Evolutionary conservation across 2,888 invertebrate genomes (phyloP), one percentile per base, ranked within the genome.

Genomic region (Thera britannica): DNA sequence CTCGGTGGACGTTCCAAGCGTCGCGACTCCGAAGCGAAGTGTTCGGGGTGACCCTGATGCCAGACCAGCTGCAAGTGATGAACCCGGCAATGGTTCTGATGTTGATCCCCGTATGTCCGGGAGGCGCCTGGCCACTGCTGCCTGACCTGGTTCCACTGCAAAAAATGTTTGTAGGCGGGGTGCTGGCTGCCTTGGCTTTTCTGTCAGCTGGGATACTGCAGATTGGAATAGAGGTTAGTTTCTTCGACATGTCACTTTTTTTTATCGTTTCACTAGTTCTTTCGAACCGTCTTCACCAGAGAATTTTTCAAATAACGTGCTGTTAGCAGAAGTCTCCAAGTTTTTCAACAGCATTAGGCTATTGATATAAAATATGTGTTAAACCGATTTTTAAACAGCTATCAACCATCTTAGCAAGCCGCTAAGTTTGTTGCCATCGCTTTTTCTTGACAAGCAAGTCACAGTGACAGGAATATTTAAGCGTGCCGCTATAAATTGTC

Each of bases 11-110:
- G 0, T 96, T 97, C 79, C 95, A 97, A 95, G 97, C 96, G 0
- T 95, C 96, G 0, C 92, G 95, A 65, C 95, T 97, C 90, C 94
- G 95, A 63, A 96, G 96, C 38, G 93, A 94, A 73, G 83, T 96
- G 9, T 85, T 90, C 35, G 93, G 93, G 0, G 72, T 90, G 6
- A 88, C 93, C n/a, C 87, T 95, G 60, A 92, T 95, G 84, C 97
- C 97, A 0, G 97, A 97, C 82, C 97, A 97, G 89, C 95, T 98
- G 90, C 97, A 97, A 78, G 96, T 97, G 44, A 92, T 97, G 79
- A 97, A 97, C 84, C 97, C 97, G 0, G 94, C 95, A 0, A 93
- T 97, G 83, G 96, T 97, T 12, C 88, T 97, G 35, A 73, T 96
- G 4, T 91, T 97, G 83, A 97, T 97, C 62, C 97, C 97, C 0